A percentile compares a stretch with the other conserved stretches of the same genome.
Conservation (phyloP, 2,888 invertebrate species). For the Cephus sareptanus region DNA sequence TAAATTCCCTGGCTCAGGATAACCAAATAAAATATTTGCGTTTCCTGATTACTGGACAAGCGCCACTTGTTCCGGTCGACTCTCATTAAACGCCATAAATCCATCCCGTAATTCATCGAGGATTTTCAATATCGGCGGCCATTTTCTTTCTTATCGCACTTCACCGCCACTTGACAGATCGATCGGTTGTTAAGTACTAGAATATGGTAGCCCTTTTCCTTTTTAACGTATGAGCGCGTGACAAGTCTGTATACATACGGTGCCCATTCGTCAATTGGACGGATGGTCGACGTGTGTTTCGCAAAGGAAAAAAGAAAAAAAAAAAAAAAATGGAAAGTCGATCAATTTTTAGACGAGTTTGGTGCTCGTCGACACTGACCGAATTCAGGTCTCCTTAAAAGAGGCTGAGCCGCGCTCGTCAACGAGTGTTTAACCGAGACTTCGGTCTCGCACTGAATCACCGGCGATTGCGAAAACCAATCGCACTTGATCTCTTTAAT, state of each 20-base stretch:
- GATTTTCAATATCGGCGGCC: too few relatives aligned
- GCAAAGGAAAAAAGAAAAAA: not conserved
- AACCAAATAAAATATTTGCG: not conserved
- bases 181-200: not conserved
- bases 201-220: not conserved
- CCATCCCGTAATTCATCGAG: not conserved
- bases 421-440: not conserved
- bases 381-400: not conserved
- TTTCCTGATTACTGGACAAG: not conserved
- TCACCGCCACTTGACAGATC: not conserved
- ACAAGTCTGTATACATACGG: not conserved
- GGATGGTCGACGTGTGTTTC: not conserved
- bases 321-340: not conserved
- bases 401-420: not conserved
- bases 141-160: too few relatives aligned
- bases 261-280: not conserved
- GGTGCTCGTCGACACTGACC: not conserved
- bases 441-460: not conserved
- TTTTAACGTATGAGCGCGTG: not conserved
- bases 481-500: not conserved
- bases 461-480: not conserved
- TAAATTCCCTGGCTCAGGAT: not conserved
- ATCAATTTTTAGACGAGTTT: not conserved
- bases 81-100: not conserved
- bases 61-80: not conserved